Base-by-base conservation (phyloP, 30 jellyfish, hydroid and myxozoan species). In the Aurelia aurita complex sp. Pacific region DNA sequence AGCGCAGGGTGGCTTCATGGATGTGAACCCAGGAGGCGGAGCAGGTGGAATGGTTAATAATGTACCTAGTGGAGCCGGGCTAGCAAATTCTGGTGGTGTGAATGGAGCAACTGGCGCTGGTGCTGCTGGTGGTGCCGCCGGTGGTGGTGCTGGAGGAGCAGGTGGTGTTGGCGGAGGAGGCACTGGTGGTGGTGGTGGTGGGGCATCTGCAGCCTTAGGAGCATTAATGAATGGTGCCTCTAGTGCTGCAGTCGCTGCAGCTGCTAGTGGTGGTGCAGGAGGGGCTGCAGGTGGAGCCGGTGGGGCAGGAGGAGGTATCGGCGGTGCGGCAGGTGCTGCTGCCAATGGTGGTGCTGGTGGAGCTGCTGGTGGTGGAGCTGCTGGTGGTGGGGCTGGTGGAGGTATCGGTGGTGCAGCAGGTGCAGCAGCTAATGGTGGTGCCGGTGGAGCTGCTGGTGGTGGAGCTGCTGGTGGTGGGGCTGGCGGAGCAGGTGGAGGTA, bases 1-100 rank as follows among this genome's bases (percentile, higher is more conserved):
- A 35, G 87, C 93, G 2, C 98, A 92, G 61, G 93, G 94, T 14
- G 90, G 91, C n/a, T 88, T 76, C 75, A 80, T 80, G 85, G 97
- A 88, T 64, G 97, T 88, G 9, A 77, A 77, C 69, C 95, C 89
- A 12, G 79, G 80, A 4, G 88, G 88, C 57, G 92, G 86, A 11
- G 87, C 87, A 32, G 78, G 73, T n/a, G 86, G 86, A 29, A 84
- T 84, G 93, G 93, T 74, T 19, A 42, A 18, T 5, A 84, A 71
- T 73, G 82, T 84, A 52, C 78, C 87, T n/a, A 53, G 76, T 46
- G 93, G 93, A 84, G 87, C 93, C 16, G 93, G 93, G 5, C 74
- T 84, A 13, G 82, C 81, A 18, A 69, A 77, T 8, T 40, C 79
- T 61, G 73, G 79, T 12, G 79, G 59, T 55, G 88, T 40, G 9